Percentiles rank a stretch among this genome's conserved stretches.
These are phyloP conservation scores for Timandra comae DNA, from an alignment of 2,888 invertebrate species.

Conservation along the genomic window DNA sequence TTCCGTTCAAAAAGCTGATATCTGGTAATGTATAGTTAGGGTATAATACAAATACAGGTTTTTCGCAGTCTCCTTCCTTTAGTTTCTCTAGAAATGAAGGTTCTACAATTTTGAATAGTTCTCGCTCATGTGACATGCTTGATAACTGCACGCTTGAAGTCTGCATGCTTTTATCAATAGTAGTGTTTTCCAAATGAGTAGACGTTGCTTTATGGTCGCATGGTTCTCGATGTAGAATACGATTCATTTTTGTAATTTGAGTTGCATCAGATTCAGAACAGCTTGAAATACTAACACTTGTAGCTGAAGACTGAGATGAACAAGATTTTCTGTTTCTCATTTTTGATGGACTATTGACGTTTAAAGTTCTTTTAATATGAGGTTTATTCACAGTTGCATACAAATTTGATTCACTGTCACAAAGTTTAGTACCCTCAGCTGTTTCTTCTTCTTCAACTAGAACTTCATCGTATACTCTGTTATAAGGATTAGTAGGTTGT, in stretches of 20 bases:
- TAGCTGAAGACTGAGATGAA: conserved; percentile 70
- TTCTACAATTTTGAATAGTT: conserved; percentile 79
- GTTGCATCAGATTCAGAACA: conserved; percentile 75
- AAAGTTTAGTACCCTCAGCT: conserved; percentile 57
- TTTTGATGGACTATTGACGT: conserved; percentile 68
- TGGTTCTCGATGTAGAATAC: conserved; percentile 49
- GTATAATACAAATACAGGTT: conserved; percentile 92
- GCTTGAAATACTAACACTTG: conserved; percentile 73
- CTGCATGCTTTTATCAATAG: conserved; percentile 85
- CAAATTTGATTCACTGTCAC: conserved; percentile 59
- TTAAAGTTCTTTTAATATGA: conserved; percentile 63
- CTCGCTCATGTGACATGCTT: conserved; percentile 55
- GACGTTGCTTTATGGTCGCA: conserved; percentile 67
- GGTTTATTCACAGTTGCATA: conserved; percentile 71
- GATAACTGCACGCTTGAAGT: conserved; percentile 76
- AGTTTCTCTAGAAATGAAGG: conserved; percentile 83
- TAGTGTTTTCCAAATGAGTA: conserved; percentile 72
- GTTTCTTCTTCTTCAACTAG: conserved; percentile 67
- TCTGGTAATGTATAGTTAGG: conserved; percentile 94
- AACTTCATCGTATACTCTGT: conserved; percentile 66
- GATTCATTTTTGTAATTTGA: conserved; percentile 69
- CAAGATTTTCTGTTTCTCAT: conserved; percentile 59
- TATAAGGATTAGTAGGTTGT: conserved; percentile 44
- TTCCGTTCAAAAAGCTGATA: conserved; percentile 84
- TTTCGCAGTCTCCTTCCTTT: conserved; percentile 79